A percentile compares a stretch with the other conserved stretches of the same genome.
phyloP scores from a whole-genome alignment of 2,888 invertebrate species.

The Digitonthophagus gazella region DNA sequence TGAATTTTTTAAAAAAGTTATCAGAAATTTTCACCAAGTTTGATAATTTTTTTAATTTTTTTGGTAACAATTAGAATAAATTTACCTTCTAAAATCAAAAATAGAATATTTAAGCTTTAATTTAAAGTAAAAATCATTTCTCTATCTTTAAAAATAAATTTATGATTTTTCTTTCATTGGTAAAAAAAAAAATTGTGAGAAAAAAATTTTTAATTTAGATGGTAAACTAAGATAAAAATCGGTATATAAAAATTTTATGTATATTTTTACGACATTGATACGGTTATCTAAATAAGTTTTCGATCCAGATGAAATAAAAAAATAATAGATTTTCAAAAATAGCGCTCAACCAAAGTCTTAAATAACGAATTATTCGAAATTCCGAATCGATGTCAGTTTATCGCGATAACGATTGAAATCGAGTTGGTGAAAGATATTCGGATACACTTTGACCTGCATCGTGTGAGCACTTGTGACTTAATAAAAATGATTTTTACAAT shows the following conservation, averaged over 20 bases:
- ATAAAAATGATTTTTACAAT: background rate
- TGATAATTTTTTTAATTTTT: no score
- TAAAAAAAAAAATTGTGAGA: no score
- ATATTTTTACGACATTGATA: background rate
- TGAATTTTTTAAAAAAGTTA: no score
- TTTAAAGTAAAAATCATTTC: no score
- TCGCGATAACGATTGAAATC: background rate
- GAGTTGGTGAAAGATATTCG: background rate
- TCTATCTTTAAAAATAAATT: no score
- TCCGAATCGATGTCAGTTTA: background rate
- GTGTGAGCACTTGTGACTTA: background rate
- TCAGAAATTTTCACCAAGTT: no score
- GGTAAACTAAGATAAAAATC: no score
- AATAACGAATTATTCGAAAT: background rate
- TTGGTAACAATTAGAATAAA: no score
- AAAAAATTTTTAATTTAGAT: no score
- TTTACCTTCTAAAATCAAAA: no score
- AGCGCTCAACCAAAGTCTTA: background rate
- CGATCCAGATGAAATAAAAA: background rate
- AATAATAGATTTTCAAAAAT: background rate
- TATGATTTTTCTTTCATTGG: no score
- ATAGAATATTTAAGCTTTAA: no score
- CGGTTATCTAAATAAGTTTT: background rate
- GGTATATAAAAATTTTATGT: background rate
- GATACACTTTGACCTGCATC: background rate